Evolutionary conservation across 2,797 vertebrate species (phyloP).

Genomic region (Diceros bicornis): DNA sequence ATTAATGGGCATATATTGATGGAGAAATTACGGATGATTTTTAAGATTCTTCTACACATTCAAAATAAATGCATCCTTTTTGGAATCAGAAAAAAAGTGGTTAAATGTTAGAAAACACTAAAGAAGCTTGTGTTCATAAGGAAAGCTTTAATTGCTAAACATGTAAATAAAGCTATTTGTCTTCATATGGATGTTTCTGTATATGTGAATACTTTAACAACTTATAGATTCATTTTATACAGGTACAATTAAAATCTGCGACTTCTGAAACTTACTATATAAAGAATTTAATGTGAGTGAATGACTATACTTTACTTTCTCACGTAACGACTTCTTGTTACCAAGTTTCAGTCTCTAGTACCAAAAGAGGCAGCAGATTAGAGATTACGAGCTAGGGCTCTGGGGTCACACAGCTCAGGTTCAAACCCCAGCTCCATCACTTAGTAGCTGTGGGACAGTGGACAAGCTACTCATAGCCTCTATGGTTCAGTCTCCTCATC

Average conservation of each 20-base stretch:
- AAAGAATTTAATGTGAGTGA: not conserved
- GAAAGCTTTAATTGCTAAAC: constrained; percentile 44
- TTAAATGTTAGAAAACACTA: constrained; percentile 19
- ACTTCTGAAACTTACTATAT: constrained; percentile 1
- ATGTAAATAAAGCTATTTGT: constrained; percentile 4
- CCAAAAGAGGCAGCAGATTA: not conserved
- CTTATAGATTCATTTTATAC: constrained; percentile 25
- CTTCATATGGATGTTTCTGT: not conserved
- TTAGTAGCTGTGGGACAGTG: not conserved
- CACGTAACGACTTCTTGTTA: not conserved
- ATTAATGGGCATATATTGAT: not conserved
- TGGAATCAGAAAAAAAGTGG: not conserved
- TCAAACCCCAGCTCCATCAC: not conserved
- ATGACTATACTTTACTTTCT: not conserved
- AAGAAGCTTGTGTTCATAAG: not conserved
- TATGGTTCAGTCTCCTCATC: not conserved
- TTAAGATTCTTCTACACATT: not conserved
- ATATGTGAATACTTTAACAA: constrained; percentile 41
- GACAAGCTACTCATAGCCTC: not conserved
- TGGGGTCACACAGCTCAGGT: not conserved
- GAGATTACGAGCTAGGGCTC: not conserved
- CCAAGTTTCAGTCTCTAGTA: not conserved
- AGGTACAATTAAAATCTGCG: constrained; percentile 5
- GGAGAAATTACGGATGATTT: not conserved
- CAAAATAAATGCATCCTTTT: constrained; percentile 42